phyloP scores from a whole-genome alignment of 2,888 invertebrate species.

The Eueremaeus valkanovi region DNA sequence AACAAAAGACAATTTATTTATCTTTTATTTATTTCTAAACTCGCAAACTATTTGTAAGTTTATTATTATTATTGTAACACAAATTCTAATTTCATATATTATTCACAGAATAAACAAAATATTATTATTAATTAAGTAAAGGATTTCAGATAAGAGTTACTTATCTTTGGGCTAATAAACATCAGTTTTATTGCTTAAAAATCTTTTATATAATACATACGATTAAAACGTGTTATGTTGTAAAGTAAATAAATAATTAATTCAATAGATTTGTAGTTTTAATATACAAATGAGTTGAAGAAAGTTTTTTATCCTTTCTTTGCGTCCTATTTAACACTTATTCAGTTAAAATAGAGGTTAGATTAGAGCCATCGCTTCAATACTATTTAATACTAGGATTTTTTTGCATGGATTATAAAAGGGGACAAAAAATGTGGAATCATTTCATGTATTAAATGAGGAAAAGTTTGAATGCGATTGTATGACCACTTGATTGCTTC shows the following conservation, averaged over 20 bases:
- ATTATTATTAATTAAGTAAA: no score
- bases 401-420: background rate
- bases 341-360: background rate
- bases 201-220: no score
- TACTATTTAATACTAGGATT: no score
- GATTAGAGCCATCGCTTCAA: background rate
- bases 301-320: background rate
- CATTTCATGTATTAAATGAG: background rate
- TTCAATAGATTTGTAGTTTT: background rate
- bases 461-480: conserved; percentile 18
- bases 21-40: no score
- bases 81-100: background rate
- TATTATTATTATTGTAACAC: no score
- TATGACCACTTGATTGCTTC: conserved; percentile 5
- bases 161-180: no score
- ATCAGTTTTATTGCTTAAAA: no score
- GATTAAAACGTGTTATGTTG: background rate
- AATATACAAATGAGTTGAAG: background rate
- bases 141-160: no score
- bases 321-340: background rate
- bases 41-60: no score
- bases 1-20: no score
- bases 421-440: background rate
- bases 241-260: background rate
- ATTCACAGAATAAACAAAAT: background rate